phyloP scores from a whole-genome alignment of 2,888 invertebrate genomes.

The Xestia xanthographa region DNA sequence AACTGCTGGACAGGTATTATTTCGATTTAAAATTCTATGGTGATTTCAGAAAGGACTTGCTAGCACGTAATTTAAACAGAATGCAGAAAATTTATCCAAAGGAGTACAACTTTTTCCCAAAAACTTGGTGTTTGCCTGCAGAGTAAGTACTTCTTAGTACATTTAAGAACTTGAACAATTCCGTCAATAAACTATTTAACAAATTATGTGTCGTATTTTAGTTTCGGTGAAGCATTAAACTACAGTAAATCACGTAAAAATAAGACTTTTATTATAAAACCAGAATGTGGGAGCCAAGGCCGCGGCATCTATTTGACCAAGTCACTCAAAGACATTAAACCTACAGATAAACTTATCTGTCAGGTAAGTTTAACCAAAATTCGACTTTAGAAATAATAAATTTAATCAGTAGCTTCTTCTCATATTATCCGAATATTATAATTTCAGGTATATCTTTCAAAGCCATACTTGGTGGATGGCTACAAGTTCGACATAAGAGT shows the following conservation, averaged over 20 bases:
- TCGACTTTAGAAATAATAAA: background rate
- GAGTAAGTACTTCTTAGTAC: constrained; percentile 91
- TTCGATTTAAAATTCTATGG: background rate
- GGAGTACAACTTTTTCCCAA: constrained; percentile 98
- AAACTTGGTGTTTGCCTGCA: constrained; percentile 98
- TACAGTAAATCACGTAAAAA: constrained; percentile 93
- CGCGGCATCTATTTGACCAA: constrained; percentile 96
- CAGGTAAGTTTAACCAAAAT: constrained; percentile 90
- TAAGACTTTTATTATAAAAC: constrained; percentile 96
- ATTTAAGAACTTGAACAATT: background rate
- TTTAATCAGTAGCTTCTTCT: background rate
- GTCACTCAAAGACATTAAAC: constrained; percentile 94
- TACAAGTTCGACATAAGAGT: constrained; percentile 98
- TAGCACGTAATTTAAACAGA: constrained; percentile 96
- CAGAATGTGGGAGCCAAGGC: constrained; percentile 97
- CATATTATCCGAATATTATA: background rate
- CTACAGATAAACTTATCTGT: constrained; percentile 96
- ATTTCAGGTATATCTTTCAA: constrained; percentile 86
- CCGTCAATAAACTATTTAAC: background rate
- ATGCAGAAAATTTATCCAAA: constrained; percentile 97
- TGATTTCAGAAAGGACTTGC: constrained; percentile 94
- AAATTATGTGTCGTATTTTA: constrained; percentile 69
- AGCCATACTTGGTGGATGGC: constrained; percentile 97
- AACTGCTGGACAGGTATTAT: background rate
- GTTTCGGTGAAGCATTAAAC: constrained; percentile 93